Evolutionary conservation across 2,113 vertebrate genomes (phyloP).

Genomic region (Amphiprion ocellaris): DNA sequence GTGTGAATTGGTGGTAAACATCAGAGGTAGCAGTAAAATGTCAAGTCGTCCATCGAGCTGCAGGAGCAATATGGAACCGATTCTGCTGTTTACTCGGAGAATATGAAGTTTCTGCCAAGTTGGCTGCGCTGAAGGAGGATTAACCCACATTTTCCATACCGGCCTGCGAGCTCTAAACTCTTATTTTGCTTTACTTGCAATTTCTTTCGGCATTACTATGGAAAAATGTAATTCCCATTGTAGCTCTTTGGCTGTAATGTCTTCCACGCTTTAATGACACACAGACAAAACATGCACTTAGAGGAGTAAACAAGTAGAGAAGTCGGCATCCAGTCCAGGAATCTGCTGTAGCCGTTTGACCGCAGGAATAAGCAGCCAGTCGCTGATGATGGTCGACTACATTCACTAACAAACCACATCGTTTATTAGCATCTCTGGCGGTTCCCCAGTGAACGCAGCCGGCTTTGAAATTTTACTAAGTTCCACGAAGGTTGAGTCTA

Average conservation of each 20-base stretch:
- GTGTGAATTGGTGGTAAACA: constrained; percentile 45
- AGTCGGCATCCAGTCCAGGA: constrained; percentile 1
- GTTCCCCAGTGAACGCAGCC: not conserved
- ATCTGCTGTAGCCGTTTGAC: constrained; percentile 9
- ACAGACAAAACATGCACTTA: constrained; percentile 36
- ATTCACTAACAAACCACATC: constrained; percentile 28
- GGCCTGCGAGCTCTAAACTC: constrained; percentile 59
- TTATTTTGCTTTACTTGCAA: constrained; percentile 72
- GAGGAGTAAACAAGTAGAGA: constrained; percentile 20
- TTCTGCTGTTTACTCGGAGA: constrained; percentile 80
- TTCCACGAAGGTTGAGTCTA: too few relatives aligned
- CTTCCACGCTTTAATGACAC: constrained; percentile 43
- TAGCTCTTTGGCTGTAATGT: constrained; percentile 45
- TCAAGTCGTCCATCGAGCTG: constrained; percentile 63
- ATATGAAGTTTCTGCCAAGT: constrained; percentile 72
- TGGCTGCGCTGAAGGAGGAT: constrained; percentile 71
- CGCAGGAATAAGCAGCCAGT: constrained; percentile 9
- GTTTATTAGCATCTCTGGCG: constrained; percentile 35
- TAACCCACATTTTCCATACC: constrained; percentile 83
- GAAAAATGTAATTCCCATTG: constrained; percentile 53
- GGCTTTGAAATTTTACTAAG: too few relatives aligned
- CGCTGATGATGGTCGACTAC: not conserved
- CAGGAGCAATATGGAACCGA: constrained; percentile 75
- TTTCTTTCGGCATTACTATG: constrained; percentile 63
- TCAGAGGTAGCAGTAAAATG: constrained; percentile 63